Percentiles rank a stretch among this genome's conserved stretches.
Conservation (phyloP, 92 coral and sea anemone species). For the Heteractis magnifica region DNA sequence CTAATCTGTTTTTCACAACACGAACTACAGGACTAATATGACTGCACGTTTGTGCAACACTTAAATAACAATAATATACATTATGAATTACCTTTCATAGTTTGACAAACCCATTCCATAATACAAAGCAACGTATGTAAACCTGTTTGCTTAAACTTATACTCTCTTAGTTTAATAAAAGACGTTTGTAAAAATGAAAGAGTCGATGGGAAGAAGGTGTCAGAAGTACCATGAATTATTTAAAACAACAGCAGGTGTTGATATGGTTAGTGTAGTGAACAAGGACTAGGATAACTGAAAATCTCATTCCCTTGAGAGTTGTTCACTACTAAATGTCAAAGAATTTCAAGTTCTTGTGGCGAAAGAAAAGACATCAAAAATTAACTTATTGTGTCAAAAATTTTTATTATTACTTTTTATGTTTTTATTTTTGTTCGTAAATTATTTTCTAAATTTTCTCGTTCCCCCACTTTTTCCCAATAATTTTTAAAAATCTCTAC, state of each 20-base stretch:
- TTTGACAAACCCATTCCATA: constrained; percentile 21
- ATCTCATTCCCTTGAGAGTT: too few species aligned
- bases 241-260: not conserved
- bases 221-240: not conserved
- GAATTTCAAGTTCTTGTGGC: too few species aligned
- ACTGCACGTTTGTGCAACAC: not conserved
- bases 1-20: too few species aligned
- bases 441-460: too few species aligned
- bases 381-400: too few species aligned
- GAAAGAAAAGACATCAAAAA: too few species aligned
- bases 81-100: constrained; percentile 1
- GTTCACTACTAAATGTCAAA: too few species aligned
- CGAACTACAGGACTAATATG: too few species aligned
- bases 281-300: not conserved
- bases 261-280: not conserved
- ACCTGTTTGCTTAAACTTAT: not conserved
- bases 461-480: too few species aligned
- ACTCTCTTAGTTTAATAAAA: not conserved
- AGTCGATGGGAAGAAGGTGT: not conserved
- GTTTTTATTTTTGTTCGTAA: too few species aligned
- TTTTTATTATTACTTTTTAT: too few species aligned
- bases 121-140: not conserved
- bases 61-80: not conserved
- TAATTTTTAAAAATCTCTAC: too few species aligned
- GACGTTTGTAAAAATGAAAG: not conserved